Conservation (phyloP, 2,888 invertebrate species). For the Parnassius orleans region DNA sequence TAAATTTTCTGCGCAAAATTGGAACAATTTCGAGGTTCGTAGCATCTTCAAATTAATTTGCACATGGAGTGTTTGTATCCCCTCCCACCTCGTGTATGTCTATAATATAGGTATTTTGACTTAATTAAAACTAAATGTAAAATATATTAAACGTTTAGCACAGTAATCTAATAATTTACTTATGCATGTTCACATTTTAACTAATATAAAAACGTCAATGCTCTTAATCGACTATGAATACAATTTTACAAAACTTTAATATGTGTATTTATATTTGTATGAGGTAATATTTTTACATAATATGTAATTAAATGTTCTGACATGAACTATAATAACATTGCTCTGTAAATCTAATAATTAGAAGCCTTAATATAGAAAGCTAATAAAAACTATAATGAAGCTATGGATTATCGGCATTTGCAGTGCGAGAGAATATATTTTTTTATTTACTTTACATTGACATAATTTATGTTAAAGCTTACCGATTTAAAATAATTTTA, state of each 20-base stretch:
- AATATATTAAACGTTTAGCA: slow-evolving; percentile 60
- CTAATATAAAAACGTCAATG: slow-evolving; percentile 4
- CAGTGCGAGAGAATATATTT: no score
- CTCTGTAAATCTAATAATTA: no score
- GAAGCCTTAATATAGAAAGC: no score
- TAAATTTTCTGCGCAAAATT: slow-evolving; percentile 90
- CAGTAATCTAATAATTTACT: slow-evolving; percentile 46
- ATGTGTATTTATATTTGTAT: no score
- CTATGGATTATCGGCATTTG: no score
- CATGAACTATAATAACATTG: no score
- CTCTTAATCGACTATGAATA: background rate
- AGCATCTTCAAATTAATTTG: slow-evolving; percentile 76
- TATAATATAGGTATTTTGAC: slow-evolving; percentile 44
- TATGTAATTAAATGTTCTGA: no score
- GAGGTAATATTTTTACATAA: no score
- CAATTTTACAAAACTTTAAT: background rate
- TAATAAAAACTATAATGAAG: no score
- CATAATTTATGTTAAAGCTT: no score
- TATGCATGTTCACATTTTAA: slow-evolving; percentile 24
- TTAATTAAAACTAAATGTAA: slow-evolving; percentile 39
- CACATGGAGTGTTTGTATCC: slow-evolving; percentile 78
- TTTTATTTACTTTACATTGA: no score
- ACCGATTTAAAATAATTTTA: no score
- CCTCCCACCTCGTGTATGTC: slow-evolving; percentile 71
- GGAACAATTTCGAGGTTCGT: slow-evolving; percentile 90